Base-by-base conservation (phyloP, 2,797 vertebrate species). In the Rhabdomys pumilio region DNA sequence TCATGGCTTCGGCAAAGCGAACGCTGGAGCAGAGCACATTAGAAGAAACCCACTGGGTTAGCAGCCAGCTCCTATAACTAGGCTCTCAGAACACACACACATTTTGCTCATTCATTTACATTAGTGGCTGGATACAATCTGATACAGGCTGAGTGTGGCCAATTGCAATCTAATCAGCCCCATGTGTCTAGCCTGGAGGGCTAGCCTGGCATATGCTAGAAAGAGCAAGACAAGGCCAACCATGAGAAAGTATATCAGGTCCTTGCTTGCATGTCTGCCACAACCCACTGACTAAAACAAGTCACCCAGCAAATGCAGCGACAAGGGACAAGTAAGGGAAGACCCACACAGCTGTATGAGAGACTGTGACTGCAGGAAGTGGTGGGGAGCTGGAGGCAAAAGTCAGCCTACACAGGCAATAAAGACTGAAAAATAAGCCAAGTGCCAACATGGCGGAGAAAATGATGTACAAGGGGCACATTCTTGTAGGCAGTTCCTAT, bases 1-100 rank as follows among this genome's bases (percentile, higher is more conserved):
- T 85, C 87, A 38, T 47, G 44, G 72, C 77, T 92, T 88, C 44
- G 50, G 59, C 76, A 53, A 84, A 90, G 61, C 69, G 77, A 90
- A 76, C 57, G 14, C 1, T 50, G 44, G 63, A 50, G 10, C 69
- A 44, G 63, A 55, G 7, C 57, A 44, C 75, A 44, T 67, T 44
- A 53, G 88, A 92, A 89, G 57, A n/a, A 95, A 75, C 1, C 9
- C 41, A 53, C 44, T 75, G 19, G 53, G 14, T 44, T 69, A 85
- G 15, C 44, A 22, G 38, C 12, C 55, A 26, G 57, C 44, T 26
- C 9, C 69, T 73, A 12, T 29, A 77, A 41, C n/a, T 2, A 17
- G 57, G n/a, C n/a, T 29, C 63, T 8, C 7, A 5, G 14, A 72
- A 41, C 14, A 91, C 50, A 31, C 61, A 19, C 20, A 10, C 22